Evolutionary conservation across 2,797 vertebrate species (phyloP).

Genomic region (Ammospiza maritima): DNA sequence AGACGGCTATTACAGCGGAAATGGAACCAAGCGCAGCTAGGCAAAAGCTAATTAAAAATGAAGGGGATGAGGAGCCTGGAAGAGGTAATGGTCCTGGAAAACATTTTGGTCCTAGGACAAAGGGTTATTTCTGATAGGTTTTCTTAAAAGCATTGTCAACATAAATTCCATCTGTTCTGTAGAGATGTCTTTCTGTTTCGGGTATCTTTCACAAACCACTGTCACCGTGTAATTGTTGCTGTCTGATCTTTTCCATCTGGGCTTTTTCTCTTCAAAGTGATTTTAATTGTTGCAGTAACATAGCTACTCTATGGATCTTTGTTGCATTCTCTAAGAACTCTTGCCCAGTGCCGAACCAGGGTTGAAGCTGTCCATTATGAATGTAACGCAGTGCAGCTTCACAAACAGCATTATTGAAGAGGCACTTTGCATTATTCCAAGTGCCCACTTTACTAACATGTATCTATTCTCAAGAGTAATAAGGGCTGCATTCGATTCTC

Average conservation of each 20-base stretch:
- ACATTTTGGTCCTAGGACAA: not conserved
- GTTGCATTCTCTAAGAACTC: not conserved
- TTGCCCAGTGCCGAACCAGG: not conserved
- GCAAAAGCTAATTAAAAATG: slow-evolving; percentile 58
- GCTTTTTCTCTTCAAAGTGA: not conserved
- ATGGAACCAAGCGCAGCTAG: not conserved
- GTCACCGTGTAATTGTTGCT: not conserved
- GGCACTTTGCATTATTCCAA: slow-evolving; percentile 5
- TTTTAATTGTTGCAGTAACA: not conserved
- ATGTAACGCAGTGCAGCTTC: not conserved
- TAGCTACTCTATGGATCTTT: not conserved
- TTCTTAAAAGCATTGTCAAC: slow-evolving; percentile 23
- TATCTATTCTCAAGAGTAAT: slow-evolving; percentile 1
- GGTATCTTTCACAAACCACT: not conserved
- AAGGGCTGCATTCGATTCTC: not conserved
- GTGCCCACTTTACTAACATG: not conserved
- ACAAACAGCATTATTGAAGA: not conserved
- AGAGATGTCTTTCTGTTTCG: not conserved
- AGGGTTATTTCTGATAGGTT: not conserved
- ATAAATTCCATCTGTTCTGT: not conserved
- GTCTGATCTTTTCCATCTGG: not conserved
- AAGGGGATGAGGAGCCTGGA: not conserved
- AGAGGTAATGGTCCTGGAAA: slow-evolving; percentile 12
- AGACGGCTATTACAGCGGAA: not conserved
- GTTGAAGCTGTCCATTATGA: not conserved